These are phyloP conservation scores for Falco berigora DNA, from an alignment of 2,797 vertebrate genomes.

Conservation along the genomic window DNA sequence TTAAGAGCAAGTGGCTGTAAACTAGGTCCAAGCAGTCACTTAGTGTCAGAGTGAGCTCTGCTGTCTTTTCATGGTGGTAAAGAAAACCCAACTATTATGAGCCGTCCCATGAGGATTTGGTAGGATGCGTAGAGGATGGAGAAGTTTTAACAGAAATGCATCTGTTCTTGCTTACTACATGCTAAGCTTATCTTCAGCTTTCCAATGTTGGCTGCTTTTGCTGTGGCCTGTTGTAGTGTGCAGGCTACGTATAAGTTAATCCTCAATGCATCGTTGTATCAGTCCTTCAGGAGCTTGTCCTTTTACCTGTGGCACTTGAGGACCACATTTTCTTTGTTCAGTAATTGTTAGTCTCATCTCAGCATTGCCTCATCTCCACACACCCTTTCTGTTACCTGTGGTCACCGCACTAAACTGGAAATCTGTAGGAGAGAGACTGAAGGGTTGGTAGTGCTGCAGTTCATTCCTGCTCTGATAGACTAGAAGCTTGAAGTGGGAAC, in stretches of 20 bases:
- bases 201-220: neutral
- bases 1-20: neutral
- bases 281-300: neutral
- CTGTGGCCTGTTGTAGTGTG: neutral
- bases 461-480: neutral
- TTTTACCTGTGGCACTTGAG: neutral
- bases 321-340: neutral
- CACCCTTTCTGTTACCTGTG: neutral
- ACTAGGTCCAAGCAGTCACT: neutral
- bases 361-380: neutral
- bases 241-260: neutral
- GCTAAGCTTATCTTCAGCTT: neutral
- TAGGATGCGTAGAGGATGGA: neutral
- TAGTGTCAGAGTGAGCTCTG: neutral
- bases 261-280: neutral
- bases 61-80: neutral
- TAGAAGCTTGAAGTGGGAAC: neutral
- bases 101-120: rapidly evolving
- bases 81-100: neutral
- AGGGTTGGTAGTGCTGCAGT: neutral
- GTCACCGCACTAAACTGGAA: neutral
- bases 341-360: neutral
- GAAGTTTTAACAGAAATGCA: neutral
- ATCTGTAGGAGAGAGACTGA: neutral
- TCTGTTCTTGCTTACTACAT: neutral